phyloP scores from a whole-genome alignment of 2,888 invertebrate species.

The Lasiommata megera region DNA sequence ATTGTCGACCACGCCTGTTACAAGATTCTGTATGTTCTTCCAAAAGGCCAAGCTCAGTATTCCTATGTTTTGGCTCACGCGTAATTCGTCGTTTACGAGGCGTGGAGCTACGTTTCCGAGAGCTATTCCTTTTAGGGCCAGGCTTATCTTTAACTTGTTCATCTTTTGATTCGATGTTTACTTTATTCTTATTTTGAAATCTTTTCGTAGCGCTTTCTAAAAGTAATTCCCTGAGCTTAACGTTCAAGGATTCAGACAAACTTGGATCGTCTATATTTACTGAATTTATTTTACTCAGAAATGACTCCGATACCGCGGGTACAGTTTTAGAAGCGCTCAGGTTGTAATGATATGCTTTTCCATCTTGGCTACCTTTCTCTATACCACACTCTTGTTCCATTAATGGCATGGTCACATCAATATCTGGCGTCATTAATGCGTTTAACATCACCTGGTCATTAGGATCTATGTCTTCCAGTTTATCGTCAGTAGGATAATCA shows the following conservation, averaged over 20 bases:
- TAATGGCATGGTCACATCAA: slow-evolving; percentile 57
- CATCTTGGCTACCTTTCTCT: slow-evolving; percentile 33
- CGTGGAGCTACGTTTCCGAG: slow-evolving; percentile 37
- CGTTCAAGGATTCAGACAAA: slow-evolving; percentile 54
- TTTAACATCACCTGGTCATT: slow-evolving; percentile 36
- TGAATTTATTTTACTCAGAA: slow-evolving; percentile 47
- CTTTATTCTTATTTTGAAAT: slow-evolving; percentile 32
- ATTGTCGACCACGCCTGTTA: slow-evolving; percentile 47
- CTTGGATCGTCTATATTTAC: slow-evolving; percentile 48
- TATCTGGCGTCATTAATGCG: slow-evolving; percentile 48
- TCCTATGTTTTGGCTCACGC: slow-evolving; percentile 23
- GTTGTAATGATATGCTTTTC: slow-evolving; percentile 29
- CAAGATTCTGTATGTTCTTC: slow-evolving; percentile 57
- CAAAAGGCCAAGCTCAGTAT: slow-evolving; percentile 47
- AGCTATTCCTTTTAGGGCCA: slow-evolving; percentile 35
- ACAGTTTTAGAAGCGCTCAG: slow-evolving; percentile 27
- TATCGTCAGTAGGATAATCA: slow-evolving; percentile 29
- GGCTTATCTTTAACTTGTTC: slow-evolving; percentile 4
- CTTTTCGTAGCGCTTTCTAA: slow-evolving; percentile 66
- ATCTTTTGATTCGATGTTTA: slow-evolving; percentile 35
- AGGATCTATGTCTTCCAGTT: slow-evolving; percentile 10
- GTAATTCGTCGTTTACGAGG: slow-evolving; percentile 34
- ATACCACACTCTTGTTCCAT: slow-evolving; percentile 59
- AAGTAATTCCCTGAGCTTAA: slow-evolving; percentile 53
- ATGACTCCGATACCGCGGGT: slow-evolving; percentile 44